Evolutionary conservation across 2,797 vertebrate genomes (phyloP).

Genomic region (Thunnus albacares): DNA sequence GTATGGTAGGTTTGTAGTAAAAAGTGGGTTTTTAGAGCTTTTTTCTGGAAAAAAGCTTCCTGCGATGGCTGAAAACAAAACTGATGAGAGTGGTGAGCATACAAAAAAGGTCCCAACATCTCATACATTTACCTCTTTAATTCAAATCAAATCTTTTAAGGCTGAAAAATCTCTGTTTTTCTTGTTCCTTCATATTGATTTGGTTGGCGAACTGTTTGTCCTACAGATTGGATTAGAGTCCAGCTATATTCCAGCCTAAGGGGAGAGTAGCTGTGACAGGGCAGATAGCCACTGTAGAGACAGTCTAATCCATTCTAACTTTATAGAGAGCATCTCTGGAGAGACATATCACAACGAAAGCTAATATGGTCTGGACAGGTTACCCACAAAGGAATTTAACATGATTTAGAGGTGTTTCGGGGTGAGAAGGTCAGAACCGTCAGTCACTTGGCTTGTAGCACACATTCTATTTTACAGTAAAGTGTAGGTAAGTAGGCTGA

Average conservation of each 20-base stretch:
- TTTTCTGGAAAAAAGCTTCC: no score
- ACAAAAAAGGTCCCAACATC: not conserved
- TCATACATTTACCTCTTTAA: conserved; percentile 3
- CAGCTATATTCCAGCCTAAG: conserved; percentile 60
- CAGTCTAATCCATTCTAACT: conserved; percentile 62
- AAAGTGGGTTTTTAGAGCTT: no score
- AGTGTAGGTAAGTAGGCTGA: conserved; percentile 14
- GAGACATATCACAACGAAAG: conserved; percentile 41
- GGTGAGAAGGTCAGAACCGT: conserved; percentile 58
- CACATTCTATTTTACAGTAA: conserved; percentile 19
- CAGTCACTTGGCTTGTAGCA: conserved; percentile 34
- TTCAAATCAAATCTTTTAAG: conserved; percentile 15
- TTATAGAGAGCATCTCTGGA: conserved; percentile 46
- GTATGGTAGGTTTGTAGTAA: no score
- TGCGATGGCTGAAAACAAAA: no score
- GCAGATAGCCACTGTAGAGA: conserved; percentile 46
- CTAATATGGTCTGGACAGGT: conserved; percentile 39
- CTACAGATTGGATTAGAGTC: conserved; percentile 75
- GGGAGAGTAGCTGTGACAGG: conserved; percentile 41
- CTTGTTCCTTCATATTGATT: conserved; percentile 68
- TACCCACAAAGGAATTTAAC: conserved; percentile 48
- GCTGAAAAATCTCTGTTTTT: conserved; percentile 38
- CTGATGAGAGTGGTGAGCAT: no score
- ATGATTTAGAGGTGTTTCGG: conserved; percentile 39
- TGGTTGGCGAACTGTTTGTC: conserved; percentile 57